These are phyloP conservation scores for Corydoras maculifer DNA, from an alignment of 2,113 vertebrate species.

Conservation along the genomic window DNA sequence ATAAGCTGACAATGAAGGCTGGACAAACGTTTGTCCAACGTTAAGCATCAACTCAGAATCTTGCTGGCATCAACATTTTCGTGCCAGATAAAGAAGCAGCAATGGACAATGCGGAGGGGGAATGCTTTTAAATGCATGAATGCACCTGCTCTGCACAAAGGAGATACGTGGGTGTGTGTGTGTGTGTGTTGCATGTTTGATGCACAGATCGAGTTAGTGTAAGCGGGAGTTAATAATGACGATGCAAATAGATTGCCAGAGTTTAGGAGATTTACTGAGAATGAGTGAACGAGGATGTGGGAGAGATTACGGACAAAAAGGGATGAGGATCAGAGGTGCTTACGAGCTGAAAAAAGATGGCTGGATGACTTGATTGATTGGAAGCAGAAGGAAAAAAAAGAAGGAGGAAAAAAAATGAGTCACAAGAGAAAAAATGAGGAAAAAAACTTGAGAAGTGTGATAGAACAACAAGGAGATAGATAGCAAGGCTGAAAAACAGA, in stretches of 20 bases:
- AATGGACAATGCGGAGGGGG: slow-evolving; percentile 23
- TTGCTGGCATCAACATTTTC: slow-evolving; percentile 42
- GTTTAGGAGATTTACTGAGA: slow-evolving; percentile 38
- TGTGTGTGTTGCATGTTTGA: not conserved
- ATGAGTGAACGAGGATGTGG: slow-evolving; percentile 33
- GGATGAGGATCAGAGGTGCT: slow-evolving; percentile 31
- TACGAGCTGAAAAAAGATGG: not conserved
- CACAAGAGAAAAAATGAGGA: not conserved
- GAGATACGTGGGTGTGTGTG: slow-evolving; percentile 11
- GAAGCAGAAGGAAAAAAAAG: not conserved
- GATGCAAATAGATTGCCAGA: slow-evolving; percentile 27
- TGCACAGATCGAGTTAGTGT: slow-evolving; percentile 12
- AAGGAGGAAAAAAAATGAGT: not conserved
- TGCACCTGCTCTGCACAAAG: not conserved
- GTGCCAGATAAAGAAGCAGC: slow-evolving; percentile 40
- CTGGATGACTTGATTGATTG: not conserved
- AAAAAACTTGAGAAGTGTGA: not conserved
- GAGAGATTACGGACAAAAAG: slow-evolving; percentile 40
- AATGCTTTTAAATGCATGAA: slow-evolving; percentile 32
- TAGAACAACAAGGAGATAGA: too few species aligned
- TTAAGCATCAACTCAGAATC: slow-evolving; percentile 37
- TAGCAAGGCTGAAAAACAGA: not conserved
- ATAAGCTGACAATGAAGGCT: slow-evolving; percentile 46
- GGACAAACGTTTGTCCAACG: slow-evolving; percentile 36
- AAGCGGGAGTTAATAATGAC: slow-evolving; percentile 35